Evolutionary conservation across 2,797 vertebrate genomes (phyloP), one percentile per base, ranked within the genome.

Genomic region (Numenius phaeopus): DNA sequence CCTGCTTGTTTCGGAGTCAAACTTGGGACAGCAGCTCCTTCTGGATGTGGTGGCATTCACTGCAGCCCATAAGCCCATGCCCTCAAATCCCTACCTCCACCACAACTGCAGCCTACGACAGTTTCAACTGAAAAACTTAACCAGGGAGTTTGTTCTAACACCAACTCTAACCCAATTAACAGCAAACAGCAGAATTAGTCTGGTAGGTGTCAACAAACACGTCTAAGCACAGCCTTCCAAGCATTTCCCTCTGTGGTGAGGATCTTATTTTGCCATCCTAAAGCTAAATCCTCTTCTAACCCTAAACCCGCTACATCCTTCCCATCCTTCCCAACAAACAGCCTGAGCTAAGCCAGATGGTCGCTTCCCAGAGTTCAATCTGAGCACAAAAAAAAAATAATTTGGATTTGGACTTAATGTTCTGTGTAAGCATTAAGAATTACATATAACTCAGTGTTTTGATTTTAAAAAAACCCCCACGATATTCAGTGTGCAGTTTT

Each of bases 391-490:
- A 1, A 22, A 13, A 82, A 34, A 5, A 11, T 30, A 67, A 67
- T 69, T 34, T 79, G 30, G 24, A 65, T 72, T 69, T 69, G 27
- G 30, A 80, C 17, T 57, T 69, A 57, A 49, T 12, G 34, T 37
- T 37, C 34, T 37, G 34, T 37, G 34, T 37, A 37, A 37, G 34
- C 34, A 37, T 24, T 58, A 90, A 66, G 29, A 94, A 75, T 70
- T 62, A 54, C 11, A 72, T 23, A 17, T 27, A 64, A 40, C 8
- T 61, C 57, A 1, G 5, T 32, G 9, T 14, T 64, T 71, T n/a
- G 3, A 37, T 61, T 71, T 29, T 4, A n/a, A 21, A 42, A 61
- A 39, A 85, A 49, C 62, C 1, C 0, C 10, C 1, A 19, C 7
- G 3, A 8, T 71, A 37, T n/a, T 34, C n/a, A 34, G 21, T 27